Conservation (phyloP, 35 echinoderm and acorn worm genomes). For the Eucidaris tribuloides region DNA sequence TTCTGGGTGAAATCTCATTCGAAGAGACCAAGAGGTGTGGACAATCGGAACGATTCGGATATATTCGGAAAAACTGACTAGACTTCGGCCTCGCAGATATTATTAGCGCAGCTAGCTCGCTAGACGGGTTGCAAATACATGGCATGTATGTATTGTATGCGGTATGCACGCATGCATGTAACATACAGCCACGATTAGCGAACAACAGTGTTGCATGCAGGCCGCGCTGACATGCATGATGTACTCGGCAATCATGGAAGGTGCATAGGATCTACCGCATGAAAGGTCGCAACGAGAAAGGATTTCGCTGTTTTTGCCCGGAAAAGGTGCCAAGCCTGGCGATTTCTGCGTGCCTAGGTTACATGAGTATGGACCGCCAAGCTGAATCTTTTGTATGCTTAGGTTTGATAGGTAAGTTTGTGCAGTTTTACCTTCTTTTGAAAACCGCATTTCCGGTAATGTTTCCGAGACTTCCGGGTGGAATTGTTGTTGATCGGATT, state of each 20-base stretch:
- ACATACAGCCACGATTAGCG: background rate
- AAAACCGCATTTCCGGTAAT: no score
- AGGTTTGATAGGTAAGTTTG: constrained; percentile 89
- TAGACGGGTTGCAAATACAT: constrained; percentile 35
- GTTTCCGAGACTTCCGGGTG: no score
- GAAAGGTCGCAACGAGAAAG: background rate
- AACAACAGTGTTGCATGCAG: background rate
- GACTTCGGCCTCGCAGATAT: constrained; percentile 37
- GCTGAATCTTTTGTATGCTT: constrained; percentile 96
- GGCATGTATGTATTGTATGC: constrained; percentile 31
- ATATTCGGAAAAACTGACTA: constrained; percentile 22
- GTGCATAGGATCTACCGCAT: background rate
- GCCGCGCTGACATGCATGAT: background rate
- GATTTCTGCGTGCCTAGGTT: background rate
- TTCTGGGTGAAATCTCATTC: no score
- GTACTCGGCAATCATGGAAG: background rate
- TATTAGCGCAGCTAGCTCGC: no score
- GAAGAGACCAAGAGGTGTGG: constrained; percentile 34
- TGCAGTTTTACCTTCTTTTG: background rate
- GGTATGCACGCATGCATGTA: background rate
- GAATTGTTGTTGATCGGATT: no score
- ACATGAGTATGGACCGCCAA: constrained; percentile 93
- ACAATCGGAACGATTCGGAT: constrained; percentile 15
- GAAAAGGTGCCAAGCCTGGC: background rate
- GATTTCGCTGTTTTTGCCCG: constrained; percentile 4